Evolutionary conservation across 2,113 vertebrate genomes (phyloP).

Genomic region (Rhadina sibilatrix): DNA sequence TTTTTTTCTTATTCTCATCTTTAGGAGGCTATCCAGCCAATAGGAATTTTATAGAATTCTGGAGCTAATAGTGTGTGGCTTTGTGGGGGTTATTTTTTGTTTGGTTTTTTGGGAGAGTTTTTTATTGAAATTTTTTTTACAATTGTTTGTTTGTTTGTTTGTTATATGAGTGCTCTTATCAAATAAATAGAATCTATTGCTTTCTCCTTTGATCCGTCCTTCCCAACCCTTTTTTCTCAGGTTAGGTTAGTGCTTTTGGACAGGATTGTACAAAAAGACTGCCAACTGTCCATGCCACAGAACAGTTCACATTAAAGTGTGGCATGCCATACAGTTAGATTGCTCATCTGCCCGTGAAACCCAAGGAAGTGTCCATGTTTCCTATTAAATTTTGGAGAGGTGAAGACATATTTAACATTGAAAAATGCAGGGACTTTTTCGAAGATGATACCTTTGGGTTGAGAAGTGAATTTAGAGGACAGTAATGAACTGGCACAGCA

Average conservation of each 20-base stretch:
- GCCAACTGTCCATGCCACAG: not conserved
- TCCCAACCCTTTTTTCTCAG: not conserved
- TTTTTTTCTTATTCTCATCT: not conserved
- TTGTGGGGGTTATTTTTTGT: not conserved
- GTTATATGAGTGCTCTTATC: not conserved
- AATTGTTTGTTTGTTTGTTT: not conserved
- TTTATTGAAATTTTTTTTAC: not conserved
- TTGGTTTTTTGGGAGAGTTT: not conserved
- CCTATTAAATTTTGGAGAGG: not conserved
- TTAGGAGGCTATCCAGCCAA: not conserved
- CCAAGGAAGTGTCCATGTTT: not conserved
- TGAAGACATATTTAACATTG: not conserved
- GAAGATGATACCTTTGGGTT: not conserved
- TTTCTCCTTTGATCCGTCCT: not conserved
- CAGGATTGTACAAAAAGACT: not conserved
- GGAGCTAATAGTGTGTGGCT: not conserved
- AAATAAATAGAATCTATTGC: not conserved
- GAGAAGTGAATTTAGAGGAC: not conserved
- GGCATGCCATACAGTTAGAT: not conserved
- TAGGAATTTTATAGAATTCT: not conserved
- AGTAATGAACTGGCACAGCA: not conserved
- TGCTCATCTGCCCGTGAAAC: not conserved
- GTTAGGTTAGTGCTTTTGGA: not conserved
- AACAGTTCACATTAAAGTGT: not conserved
- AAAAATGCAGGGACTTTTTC: not conserved